A percentile compares a stretch with the other conserved stretches of the same genome.
Conservation (phyloP, 2,888 invertebrate species). For the Archaeoteleia sp. region DNA sequence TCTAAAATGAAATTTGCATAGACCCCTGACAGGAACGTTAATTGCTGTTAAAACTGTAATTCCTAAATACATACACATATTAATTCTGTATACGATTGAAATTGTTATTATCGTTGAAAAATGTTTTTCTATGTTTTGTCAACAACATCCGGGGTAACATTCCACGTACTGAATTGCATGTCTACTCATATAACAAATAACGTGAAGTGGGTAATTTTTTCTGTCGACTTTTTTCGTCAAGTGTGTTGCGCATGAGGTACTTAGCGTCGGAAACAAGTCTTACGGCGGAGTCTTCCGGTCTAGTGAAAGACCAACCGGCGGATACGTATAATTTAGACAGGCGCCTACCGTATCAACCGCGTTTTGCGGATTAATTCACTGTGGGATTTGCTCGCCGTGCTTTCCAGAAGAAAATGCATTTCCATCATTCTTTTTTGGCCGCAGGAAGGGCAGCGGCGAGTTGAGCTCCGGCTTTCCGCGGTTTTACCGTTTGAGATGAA, state of each 20-base stretch:
- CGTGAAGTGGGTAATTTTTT: conserved; percentile 16
- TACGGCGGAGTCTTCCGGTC: conserved; percentile 29
- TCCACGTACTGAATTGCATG: too few relatives aligned
- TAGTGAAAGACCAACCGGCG: conserved; percentile 27
- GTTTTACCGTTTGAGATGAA: conserved; percentile 24
- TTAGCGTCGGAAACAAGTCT: conserved; percentile 38
- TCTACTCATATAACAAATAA: too few relatives aligned
- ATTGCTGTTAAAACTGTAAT: too few relatives aligned
- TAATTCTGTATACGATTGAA: too few relatives aligned
- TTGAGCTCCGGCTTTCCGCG: conserved; percentile 4
- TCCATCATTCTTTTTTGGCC: conserved; percentile 21
- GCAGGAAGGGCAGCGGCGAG: background rate
- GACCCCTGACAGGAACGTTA: too few relatives aligned
- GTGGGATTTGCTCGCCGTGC: conserved; percentile 25
- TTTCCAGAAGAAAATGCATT: conserved; percentile 25
- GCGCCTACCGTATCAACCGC: conserved; percentile 40
- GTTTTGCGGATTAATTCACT: conserved; percentile 43
- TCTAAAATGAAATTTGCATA: too few relatives aligned
- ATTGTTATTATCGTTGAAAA: too few relatives aligned
- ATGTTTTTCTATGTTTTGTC: too few relatives aligned
- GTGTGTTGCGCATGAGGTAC: conserved; percentile 22
- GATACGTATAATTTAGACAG: conserved; percentile 43
- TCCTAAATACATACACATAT: too few relatives aligned
- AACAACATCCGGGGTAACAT: too few relatives aligned
- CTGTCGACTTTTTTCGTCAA: conserved; percentile 28